Percentiles rank a stretch among this genome's conserved stretches.
Evolutionary conservation across 2,797 vertebrate genomes (phyloP).

Genomic region (Paedocypris micromegethes): DNA sequence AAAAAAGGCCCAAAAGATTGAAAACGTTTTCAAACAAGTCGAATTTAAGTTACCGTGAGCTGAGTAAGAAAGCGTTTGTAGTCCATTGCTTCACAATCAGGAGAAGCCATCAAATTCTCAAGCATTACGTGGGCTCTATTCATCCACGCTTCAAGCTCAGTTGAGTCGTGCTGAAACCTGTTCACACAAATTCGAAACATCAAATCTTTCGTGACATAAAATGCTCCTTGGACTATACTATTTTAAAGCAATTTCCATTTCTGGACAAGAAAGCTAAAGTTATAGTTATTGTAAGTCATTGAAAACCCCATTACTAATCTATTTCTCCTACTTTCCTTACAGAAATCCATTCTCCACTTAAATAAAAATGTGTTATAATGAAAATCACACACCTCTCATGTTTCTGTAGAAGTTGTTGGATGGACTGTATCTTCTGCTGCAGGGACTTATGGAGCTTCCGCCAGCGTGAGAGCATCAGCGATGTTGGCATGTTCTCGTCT

Average conservation of each 20-base stretch:
- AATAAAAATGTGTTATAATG: too few relatives aligned
- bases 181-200: slow-evolving; percentile 3
- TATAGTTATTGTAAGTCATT: too few relatives aligned
- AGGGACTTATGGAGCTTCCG: slow-evolving; percentile 63
- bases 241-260: too few relatives aligned
- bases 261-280: too few relatives aligned
- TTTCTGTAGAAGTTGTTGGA: slow-evolving; percentile 64
- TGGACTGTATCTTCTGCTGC: slow-evolving; percentile 70
- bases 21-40: too few relatives aligned
- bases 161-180: slow-evolving; percentile 77
- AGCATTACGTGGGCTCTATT: slow-evolving; percentile 68
- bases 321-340: background rate
- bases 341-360: too few relatives aligned
- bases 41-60: slow-evolving; percentile 71
- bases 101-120: slow-evolving; percentile 69
- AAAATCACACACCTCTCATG: slow-evolving; percentile 65
- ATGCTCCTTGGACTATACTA: background rate
- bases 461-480: slow-evolving; percentile 79
- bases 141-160: slow-evolving; percentile 75
- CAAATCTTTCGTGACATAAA: background rate
- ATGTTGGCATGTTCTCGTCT: slow-evolving; percentile 59
- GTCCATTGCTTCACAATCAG: slow-evolving; percentile 63
- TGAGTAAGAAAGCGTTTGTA: slow-evolving; percentile 64
- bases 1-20: too few relatives aligned
- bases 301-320: background rate